Conservation (phyloP, 2,113 vertebrate species). For the Takifugu flavidus region DNA sequence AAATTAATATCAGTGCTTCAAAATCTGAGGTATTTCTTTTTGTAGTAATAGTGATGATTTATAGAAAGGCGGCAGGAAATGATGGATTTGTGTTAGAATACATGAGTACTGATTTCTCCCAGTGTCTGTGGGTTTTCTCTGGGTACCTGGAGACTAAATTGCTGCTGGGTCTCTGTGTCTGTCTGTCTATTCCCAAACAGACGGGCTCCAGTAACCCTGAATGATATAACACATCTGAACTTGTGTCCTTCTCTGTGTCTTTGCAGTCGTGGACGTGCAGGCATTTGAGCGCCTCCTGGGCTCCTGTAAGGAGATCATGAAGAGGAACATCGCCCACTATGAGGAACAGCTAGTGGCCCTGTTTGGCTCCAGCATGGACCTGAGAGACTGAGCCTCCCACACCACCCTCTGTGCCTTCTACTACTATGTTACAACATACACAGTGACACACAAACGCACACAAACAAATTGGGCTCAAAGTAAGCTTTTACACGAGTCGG, state of each 20-base stretch:
- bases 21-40: no score
- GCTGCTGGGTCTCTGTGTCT: no score
- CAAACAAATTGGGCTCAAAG: slow-evolving; percentile 32
- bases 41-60: no score
- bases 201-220: no score
- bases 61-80: no score
- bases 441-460: slow-evolving; percentile 33
- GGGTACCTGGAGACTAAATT: no score
- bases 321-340: slow-evolving; percentile 97
- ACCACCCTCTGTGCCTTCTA: slow-evolving; percentile 77
- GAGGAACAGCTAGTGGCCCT: slow-evolving; percentile 97
- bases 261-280: slow-evolving; percentile 94
- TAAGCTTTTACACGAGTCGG: slow-evolving; percentile 48
- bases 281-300: slow-evolving; percentile 97
- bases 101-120: no score
- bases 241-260: slow-evolving; percentile 1
- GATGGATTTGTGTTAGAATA: no score
- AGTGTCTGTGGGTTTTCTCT: no score
- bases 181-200: no score
- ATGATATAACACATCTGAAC: background rate
- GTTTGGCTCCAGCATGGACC: slow-evolving; percentile 98
- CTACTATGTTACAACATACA: slow-evolving; percentile 45
- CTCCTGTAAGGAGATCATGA: slow-evolving; percentile 99
- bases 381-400: slow-evolving; percentile 80
- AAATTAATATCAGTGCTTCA: no score